Conservation (phyloP, 2,888 invertebrate genomes). For the Pterostichus niger region DNA sequence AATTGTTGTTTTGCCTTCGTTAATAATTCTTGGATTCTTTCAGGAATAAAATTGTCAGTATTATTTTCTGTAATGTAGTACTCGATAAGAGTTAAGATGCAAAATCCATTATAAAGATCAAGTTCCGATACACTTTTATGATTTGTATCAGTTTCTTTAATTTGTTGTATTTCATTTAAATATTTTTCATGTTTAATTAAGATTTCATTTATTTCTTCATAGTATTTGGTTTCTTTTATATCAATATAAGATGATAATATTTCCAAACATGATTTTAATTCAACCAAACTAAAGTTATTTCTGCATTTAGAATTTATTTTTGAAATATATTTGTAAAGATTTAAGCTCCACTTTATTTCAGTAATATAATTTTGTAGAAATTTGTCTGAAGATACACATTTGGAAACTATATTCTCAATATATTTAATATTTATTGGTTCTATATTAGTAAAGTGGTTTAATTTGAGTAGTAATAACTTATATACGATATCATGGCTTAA, state of each 20-base stretch:
- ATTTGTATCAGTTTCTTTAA: conserved; percentile 58
- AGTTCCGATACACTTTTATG: conserved; percentile 72
- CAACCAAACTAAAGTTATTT: conserved; percentile 39
- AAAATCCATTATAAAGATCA: conserved; percentile 79
- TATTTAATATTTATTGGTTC: conserved; percentile 68
- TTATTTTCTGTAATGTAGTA: conserved; percentile 77
- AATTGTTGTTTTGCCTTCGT: conserved; percentile 78
- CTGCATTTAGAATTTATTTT: conserved; percentile 62
- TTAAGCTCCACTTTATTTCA: conserved; percentile 71
- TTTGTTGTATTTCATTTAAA: conserved; percentile 57
- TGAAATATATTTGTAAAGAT: conserved; percentile 72
- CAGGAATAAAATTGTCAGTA: conserved; percentile 74
- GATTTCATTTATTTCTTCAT: conserved; percentile 64
- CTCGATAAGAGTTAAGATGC: conserved; percentile 78
- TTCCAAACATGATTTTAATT: conserved; percentile 68
- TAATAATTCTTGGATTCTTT: conserved; percentile 76
- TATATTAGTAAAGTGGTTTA: conserved; percentile 71
- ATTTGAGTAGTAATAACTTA: conserved; percentile 71
- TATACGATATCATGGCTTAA: conserved; percentile 69
- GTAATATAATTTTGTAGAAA: conserved; percentile 72
- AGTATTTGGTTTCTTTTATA: conserved; percentile 67
- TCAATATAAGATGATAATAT: conserved; percentile 68
- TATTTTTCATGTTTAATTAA: conserved; percentile 64
- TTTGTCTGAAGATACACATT: conserved; percentile 69
- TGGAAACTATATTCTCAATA: conserved; percentile 63